Evolutionary conservation across 2,888 invertebrate genomes (phyloP).

Genomic region (Tinea trinotella): DNA sequence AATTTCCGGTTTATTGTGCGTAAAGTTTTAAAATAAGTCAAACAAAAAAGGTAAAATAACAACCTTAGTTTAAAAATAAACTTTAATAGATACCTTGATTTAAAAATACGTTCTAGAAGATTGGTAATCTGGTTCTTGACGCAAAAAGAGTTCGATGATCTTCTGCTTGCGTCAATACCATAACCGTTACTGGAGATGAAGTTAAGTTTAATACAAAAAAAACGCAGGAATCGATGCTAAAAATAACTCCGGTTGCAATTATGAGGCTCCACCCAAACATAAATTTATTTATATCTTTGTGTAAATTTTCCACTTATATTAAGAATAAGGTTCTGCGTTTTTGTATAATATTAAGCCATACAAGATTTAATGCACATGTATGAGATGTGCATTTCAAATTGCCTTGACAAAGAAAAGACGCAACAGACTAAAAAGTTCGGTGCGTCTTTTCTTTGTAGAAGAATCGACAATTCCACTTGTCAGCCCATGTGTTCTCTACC

Average conservation of each 20-base stretch:
- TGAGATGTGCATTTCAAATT: too few species aligned
- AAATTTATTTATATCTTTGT: too few species aligned
- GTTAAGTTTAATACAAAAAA: neutral
- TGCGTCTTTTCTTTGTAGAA: too few species aligned
- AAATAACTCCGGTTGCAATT: neutral
- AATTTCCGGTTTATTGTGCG: conserved; percentile 2
- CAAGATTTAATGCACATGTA: too few species aligned
- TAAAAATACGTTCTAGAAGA: neutral
- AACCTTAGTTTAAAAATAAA: conserved; percentile 6
- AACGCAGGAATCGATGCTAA: neutral
- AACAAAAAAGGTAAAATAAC: neutral
- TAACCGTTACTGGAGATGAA: neutral
- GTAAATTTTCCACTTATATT: too few species aligned
- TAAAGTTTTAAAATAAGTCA: neutral
- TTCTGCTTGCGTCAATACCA: neutral
- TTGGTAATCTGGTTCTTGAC: conserved; percentile 7
- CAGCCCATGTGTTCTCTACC: too few species aligned
- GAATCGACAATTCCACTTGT: too few species aligned
- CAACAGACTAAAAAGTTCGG: too few species aligned
- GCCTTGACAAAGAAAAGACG: too few species aligned
- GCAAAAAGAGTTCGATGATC: conserved; percentile 16
- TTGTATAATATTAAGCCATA: too few species aligned
- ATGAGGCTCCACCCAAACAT: neutral
- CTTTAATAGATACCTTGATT: neutral
- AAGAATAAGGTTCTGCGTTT: too few species aligned